Evolutionary conservation across 2,113 vertebrate species (phyloP).

Genomic region (Catharus bicknelli): DNA sequence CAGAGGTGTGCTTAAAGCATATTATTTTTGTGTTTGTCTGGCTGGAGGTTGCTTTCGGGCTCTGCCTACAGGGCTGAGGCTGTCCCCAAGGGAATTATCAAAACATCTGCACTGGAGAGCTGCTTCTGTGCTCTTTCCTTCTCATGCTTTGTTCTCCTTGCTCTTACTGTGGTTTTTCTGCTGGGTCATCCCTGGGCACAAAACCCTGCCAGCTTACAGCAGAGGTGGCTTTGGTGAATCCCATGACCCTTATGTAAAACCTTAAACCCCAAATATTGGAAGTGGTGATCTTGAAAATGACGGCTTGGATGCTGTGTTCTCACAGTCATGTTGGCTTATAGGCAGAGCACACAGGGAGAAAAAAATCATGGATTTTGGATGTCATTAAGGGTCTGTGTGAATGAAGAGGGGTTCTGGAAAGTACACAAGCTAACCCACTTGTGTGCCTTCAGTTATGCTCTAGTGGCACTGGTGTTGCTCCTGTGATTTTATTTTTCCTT

Average conservation of each 20-base stretch:
- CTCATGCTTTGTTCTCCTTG: not conserved
- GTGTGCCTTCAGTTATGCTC: not conserved
- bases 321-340: not conserved
- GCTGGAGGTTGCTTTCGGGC: not conserved
- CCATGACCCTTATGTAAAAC: not conserved
- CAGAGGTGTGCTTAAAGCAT: not conserved
- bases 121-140: not conserved
- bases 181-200: not conserved
- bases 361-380: not conserved
- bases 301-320: not conserved
- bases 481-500: not conserved
- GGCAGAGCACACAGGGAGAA: not conserved
- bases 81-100: not conserved
- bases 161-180: not conserved
- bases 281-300: not conserved
- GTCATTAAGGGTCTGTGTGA: not conserved
- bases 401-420: not conserved
- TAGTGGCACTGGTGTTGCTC: accelerated
- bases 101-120: not conserved
- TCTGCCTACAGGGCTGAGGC: not conserved
- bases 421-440: accelerated
- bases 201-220: not conserved
- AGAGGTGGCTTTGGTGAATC: not conserved
- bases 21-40: not conserved
- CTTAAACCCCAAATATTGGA: not conserved